These are phyloP conservation scores for Pomatostomus ruficeps DNA, from an alignment of 2,113 vertebrate species.

Conservation along the genomic window DNA sequence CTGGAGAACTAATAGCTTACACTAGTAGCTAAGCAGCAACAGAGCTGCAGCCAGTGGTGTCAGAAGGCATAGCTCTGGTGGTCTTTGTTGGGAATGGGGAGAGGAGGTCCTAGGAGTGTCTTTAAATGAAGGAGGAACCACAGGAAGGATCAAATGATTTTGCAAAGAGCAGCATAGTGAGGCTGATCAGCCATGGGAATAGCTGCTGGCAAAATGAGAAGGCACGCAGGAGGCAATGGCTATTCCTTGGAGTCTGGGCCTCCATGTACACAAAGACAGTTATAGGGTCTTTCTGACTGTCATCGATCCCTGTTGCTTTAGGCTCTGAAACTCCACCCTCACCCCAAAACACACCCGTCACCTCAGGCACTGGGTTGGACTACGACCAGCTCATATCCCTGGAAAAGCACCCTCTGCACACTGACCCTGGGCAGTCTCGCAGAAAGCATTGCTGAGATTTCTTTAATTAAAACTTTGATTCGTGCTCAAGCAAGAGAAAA, in stretches of 20 bases:
- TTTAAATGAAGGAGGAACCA: background rate
- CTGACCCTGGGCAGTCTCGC: background rate
- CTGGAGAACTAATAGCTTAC: background rate
- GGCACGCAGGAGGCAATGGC: background rate
- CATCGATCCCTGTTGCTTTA: background rate
- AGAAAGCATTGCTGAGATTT: background rate
- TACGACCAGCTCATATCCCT: background rate
- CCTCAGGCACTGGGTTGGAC: background rate
- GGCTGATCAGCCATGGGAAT: background rate
- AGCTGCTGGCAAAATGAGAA: background rate
- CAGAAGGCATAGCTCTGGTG: background rate
- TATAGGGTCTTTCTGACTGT: background rate
- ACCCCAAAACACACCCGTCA: background rate
- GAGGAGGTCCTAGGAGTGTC: background rate
- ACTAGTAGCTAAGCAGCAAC: background rate
- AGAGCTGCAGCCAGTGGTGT: background rate
- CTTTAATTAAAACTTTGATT: slow-evolving; percentile 33
- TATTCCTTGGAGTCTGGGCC: background rate
- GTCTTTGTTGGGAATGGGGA: background rate
- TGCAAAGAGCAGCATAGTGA: background rate
- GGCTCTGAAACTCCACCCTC: background rate
- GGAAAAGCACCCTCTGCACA: background rate
- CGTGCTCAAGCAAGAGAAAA: slow-evolving; percentile 1
- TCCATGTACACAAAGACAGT: background rate
- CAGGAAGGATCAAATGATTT: background rate